Base-by-base conservation (phyloP, 2,113 vertebrate genomes). In the Dunckerocampus dactyliophorus region DNA sequence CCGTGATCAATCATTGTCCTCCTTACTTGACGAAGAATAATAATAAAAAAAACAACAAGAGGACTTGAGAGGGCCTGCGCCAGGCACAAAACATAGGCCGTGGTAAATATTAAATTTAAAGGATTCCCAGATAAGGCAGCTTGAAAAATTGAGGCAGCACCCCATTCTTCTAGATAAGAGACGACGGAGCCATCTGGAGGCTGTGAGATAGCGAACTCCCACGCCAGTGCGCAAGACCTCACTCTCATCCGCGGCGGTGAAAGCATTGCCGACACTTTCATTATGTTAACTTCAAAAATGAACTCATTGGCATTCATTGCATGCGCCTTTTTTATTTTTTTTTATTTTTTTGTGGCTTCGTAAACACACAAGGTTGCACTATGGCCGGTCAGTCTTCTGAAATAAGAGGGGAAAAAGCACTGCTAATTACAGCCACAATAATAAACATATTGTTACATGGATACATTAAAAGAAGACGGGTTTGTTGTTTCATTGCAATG, bases 81-180 rank as follows among this genome's bases (percentile, higher is more conserved):
- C 59, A 47, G 75, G 67, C 85, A 80, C 85, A 90, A 89, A 91
- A 91, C 89, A 91, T 74, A 87, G 87, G 82, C 81, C 85, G 28
- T 81, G 84, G 88, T 90, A 92, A 92, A 92, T 91, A 91, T 91
- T 92, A 88, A 90, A 91, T 92, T 91, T 91, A 90, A 91, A 89
- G 89, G 88, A 90, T 90, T 89, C 84, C 67, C 65, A 88, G 91
- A 92, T 92, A 92, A 92, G 89, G 76, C 74, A 66, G 79, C 82
- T 87, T 90, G 88, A 90, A 91, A 92, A 92, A 91, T 91, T 84
- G 90, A 90, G 87, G 88, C 88, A 84, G 86, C 83, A 82, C 86
- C 90, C 54, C 86, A 91, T 91, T 92, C 88, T 91, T 91, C 86
- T 90, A 90, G 90, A 92, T 91, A 92, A 91, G 91, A 87, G 86